phyloP scores from a whole-genome alignment of 2,113 vertebrate species.

The Megaceryle maxima region DNA sequence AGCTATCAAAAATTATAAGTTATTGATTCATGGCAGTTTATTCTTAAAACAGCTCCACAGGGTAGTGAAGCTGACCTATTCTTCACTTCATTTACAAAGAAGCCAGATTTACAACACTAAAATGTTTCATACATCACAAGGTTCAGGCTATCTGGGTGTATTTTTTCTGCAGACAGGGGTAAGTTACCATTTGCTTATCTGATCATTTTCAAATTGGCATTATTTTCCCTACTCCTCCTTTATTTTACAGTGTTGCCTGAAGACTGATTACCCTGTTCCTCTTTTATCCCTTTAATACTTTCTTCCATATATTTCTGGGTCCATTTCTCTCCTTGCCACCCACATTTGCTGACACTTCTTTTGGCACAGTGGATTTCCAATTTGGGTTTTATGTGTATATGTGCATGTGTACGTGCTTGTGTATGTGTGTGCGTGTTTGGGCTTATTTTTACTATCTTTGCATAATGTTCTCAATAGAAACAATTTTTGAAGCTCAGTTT shows the following conservation, averaged over 20 bases:
- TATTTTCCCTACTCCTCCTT: background rate
- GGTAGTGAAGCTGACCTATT: background rate
- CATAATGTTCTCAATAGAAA: slow-evolving; percentile 63
- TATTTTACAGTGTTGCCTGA: background rate
- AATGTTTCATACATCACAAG: background rate
- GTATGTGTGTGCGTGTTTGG: background rate
- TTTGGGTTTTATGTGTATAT: background rate
- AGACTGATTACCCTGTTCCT: background rate
- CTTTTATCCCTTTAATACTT: slow-evolving; percentile 2
- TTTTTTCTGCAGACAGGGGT: background rate
- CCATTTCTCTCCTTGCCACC: slow-evolving; percentile 9
- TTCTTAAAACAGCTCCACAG: background rate
- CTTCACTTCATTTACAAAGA: background rate
- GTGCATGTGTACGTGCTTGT: slow-evolving; percentile 3
- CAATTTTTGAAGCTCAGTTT: slow-evolving; percentile 14
- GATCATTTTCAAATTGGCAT: background rate
- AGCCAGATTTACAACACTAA: background rate
- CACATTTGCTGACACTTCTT: slow-evolving; percentile 55
- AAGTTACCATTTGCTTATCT: background rate
- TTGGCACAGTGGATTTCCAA: slow-evolving; percentile 27
- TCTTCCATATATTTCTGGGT: background rate
- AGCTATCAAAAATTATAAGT: background rate
- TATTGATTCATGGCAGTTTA: background rate
- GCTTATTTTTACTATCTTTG: slow-evolving; percentile 30
- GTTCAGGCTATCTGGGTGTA: background rate